Evolutionary conservation across 2,888 invertebrate species (phyloP), one percentile per base, ranked within the genome.

Genomic region (Nomada lathburiana): DNA sequence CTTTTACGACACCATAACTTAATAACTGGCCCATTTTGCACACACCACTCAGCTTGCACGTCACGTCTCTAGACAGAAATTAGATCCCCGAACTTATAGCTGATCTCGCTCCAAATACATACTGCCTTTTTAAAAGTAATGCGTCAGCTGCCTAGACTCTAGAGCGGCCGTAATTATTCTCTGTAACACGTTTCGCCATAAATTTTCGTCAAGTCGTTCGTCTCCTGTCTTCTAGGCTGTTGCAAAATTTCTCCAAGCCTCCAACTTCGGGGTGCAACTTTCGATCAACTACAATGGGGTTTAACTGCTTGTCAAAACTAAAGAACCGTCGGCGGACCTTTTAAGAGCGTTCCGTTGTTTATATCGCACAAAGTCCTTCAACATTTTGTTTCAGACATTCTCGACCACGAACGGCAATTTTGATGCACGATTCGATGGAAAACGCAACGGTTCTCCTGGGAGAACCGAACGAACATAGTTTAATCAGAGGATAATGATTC

Each of bases 141-240:
- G 1, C 36, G 18, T 53, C 36, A 36, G 16, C 18, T 10, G 36
- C 36, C 20, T 53, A 20, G 16, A 11, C 44, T 1, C 1, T 47
- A 36, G 47, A 11, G 47, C 20, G 53, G 18, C 63, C 55, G 42
- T 63, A 76, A 70, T 67, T 71, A 64, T 62, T 53, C 62, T 20
- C 20, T 26, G 2, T 52, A 57, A 52, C 63, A 60, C 52, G 57
- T 71, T 63, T 72, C 76, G 57, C 23, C 13, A 23, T 76, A 72
- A 80, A 76, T 68, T 76, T 76, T 80, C 50, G 62, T 72, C 62
- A 59, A 60, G 10, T 23, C 36, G 20, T 36, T 13, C 50, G 78
- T 63, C 18, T n/a, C 59, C 16, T 16, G 50, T 59, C 60, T n/a
- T 63, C 47, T 23, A 50, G 68, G 20, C 52, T 68, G 64, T 59